phyloP scores from a whole-genome alignment of 2,888 invertebrate species.

The Idaea straminata region DNA sequence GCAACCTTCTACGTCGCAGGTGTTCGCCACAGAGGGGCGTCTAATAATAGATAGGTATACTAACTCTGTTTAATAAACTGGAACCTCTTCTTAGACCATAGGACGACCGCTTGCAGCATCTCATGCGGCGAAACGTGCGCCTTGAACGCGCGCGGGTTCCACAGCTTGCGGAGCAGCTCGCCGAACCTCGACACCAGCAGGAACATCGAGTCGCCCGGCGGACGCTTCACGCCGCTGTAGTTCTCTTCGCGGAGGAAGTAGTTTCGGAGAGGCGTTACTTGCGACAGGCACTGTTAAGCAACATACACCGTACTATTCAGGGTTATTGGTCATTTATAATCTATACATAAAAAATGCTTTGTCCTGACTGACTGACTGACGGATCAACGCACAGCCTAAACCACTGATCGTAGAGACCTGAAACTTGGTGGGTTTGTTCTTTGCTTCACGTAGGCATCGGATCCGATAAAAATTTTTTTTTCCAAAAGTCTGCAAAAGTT shows the following conservation, averaged over 20 bases:
- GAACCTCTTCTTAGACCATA: constrained; percentile 97
- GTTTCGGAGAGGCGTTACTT: constrained; percentile 95
- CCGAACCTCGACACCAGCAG: constrained; percentile 95
- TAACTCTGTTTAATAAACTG: constrained; percentile 98
- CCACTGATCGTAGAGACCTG: too few relatives aligned
- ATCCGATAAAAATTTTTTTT: too few relatives aligned
- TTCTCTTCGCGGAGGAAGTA: constrained; percentile 97
- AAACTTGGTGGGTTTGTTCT: too few relatives aligned
- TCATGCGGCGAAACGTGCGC: constrained; percentile 99
- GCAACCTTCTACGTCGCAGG: too few relatives aligned
- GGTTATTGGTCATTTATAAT: background rate
- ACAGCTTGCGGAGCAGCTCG: constrained; percentile 96
- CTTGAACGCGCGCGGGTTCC: constrained; percentile 99
- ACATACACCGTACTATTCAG: constrained; percentile 18
- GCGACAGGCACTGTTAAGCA: constrained; percentile 89
- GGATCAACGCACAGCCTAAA: too few relatives aligned
- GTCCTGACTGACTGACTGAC: too few relatives aligned
- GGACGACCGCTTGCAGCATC: constrained; percentile 98
- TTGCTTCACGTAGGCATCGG: too few relatives aligned
- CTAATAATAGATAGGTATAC: too few relatives aligned
- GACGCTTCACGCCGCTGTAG: constrained; percentile 92
- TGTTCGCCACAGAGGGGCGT: too few relatives aligned
- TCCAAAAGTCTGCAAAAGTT: too few relatives aligned
- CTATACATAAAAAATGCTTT: too few relatives aligned
- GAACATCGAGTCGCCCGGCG: constrained; percentile 97